Percentiles rank a stretch among this genome's conserved stretches.
Conservation (phyloP, 1,140 invertebrate genomes). For the Anoplophora glabripennis region DNA sequence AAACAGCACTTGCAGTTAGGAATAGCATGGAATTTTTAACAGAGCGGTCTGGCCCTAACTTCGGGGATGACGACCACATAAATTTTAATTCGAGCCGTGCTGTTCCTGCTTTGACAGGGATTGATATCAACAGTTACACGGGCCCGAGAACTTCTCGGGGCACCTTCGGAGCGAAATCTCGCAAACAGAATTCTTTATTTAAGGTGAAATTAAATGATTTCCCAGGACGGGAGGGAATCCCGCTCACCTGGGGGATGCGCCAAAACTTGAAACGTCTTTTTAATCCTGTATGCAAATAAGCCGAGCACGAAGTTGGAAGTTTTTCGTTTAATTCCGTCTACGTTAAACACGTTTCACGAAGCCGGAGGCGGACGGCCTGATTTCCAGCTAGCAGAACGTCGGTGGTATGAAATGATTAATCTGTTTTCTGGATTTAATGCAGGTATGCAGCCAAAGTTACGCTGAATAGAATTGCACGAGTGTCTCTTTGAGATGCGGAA, state of each 20-base stretch:
- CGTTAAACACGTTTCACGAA: too few species aligned
- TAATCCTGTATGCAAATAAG: constrained; percentile 23
- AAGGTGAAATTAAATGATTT: constrained; percentile 28
- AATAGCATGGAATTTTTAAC: too few species aligned
- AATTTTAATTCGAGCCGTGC: background rate
- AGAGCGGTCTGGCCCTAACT: too few species aligned
- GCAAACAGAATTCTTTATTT: constrained; percentile 25
- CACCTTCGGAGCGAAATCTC: constrained; percentile 18
- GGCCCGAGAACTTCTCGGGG: background rate
- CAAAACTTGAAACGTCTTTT: constrained; percentile 24
- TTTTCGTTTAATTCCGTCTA: too few species aligned
- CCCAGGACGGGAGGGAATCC: constrained; percentile 16
- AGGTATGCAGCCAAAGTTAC: too few species aligned
- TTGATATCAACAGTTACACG: constrained; percentile 2
- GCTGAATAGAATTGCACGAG: too few species aligned
- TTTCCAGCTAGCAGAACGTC: too few species aligned
- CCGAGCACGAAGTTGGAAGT: constrained; percentile 7
- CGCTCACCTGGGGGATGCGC: constrained; percentile 19
- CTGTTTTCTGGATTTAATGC: too few species aligned
- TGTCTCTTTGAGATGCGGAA: too few species aligned
- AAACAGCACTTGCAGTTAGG: too few species aligned
- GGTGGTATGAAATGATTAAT: too few species aligned
- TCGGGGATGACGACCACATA: background rate
- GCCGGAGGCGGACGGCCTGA: too few species aligned
- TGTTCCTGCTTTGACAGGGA: constrained; percentile 6